Percentiles rank a stretch among this genome's conserved stretches.
These are phyloP conservation scores for Cheumatopsyche charites DNA, from an alignment of 1,140 invertebrate species.

Conservation along the genomic window DNA sequence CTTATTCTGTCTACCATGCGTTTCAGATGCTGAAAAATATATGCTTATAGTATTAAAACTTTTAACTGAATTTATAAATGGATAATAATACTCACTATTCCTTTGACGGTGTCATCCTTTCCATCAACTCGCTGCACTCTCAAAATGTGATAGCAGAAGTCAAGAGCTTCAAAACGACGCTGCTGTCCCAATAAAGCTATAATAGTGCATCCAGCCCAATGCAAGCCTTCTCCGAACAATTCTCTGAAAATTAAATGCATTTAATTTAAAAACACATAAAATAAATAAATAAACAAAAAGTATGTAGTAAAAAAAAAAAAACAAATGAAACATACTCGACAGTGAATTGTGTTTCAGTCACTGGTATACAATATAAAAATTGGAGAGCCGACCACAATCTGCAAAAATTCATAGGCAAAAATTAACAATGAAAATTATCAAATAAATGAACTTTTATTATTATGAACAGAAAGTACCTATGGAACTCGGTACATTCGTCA, in stretches of 20 bases:
- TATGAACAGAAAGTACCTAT: constrained; percentile 60
- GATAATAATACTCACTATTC: constrained; percentile 79
- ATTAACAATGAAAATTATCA: constrained; percentile 9
- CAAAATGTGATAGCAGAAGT: constrained; percentile 99
- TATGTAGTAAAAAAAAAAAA: too few species aligned
- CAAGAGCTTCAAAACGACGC: constrained; percentile 94
- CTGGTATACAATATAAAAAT: constrained; percentile 97
- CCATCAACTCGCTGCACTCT: constrained; percentile 95
- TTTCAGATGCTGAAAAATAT: constrained; percentile 81
- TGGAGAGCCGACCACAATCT: constrained; percentile 97
- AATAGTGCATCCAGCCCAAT: constrained; percentile 99
- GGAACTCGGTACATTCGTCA: constrained; percentile 97
- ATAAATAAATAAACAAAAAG: constrained; percentile 7
- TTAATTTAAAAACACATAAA: neutral
- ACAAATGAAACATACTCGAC: constrained; percentile 96
- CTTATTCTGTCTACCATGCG: constrained; percentile 97
- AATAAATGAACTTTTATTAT: too few species aligned
- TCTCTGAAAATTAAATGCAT: constrained; percentile 68
- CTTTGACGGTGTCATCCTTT: constrained; percentile 94
- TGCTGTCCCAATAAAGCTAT: constrained; percentile 97
- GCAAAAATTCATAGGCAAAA: constrained; percentile 46
- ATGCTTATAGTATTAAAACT: constrained; percentile 27
- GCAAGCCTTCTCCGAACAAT: constrained; percentile 96
- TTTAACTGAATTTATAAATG: neutral
- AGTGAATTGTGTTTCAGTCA: constrained; percentile 96